phyloP scores from a whole-genome alignment of 2,888 invertebrate genomes.

The Hemistola chrysoprasaria region DNA sequence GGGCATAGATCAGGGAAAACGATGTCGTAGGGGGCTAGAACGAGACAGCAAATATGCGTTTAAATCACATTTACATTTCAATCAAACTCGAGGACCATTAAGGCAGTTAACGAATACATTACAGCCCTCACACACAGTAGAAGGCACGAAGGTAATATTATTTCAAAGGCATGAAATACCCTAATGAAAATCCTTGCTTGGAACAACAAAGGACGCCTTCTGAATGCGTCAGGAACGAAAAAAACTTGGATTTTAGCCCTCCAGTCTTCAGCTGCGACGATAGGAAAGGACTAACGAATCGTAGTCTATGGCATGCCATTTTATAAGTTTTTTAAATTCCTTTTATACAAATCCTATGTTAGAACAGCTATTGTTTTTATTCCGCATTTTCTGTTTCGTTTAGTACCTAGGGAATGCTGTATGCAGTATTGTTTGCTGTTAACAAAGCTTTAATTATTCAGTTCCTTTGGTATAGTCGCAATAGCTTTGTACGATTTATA shows the following conservation, averaged over 20 bases:
- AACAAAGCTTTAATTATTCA: constrained; percentile 18
- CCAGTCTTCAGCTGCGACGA: constrained; percentile 42
- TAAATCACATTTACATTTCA: constrained; percentile 34
- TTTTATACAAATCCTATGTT: constrained; percentile 36
- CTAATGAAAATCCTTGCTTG: constrained; percentile 69
- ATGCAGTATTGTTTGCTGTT: constrained; percentile 35
- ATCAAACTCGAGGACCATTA: constrained; percentile 39
- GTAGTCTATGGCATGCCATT: constrained; percentile 45
- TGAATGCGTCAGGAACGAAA: constrained; percentile 67
- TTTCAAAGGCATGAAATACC: constrained; percentile 67
- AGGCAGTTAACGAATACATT: constrained; percentile 47
- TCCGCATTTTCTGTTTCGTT: constrained; percentile 46
- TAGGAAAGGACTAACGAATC: constrained; percentile 51
- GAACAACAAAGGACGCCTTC: constrained; percentile 62
- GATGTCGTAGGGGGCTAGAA: too few species aligned
- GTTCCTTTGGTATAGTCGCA: constrained; percentile 1
- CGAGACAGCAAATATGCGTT: too few species aligned
- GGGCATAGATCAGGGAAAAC: too few species aligned
- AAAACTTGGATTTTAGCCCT: constrained; percentile 56
- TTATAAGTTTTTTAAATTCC: constrained; percentile 49
- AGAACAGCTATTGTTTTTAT: constrained; percentile 47
- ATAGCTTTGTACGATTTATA: neutral
- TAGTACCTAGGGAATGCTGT: constrained; percentile 39
- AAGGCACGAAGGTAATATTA: constrained; percentile 58
- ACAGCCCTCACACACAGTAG: constrained; percentile 40